These are phyloP conservation scores for Ochotona curzoniae DNA, from an alignment of 2,113 vertebrate genomes.

Conservation along the genomic window DNA sequence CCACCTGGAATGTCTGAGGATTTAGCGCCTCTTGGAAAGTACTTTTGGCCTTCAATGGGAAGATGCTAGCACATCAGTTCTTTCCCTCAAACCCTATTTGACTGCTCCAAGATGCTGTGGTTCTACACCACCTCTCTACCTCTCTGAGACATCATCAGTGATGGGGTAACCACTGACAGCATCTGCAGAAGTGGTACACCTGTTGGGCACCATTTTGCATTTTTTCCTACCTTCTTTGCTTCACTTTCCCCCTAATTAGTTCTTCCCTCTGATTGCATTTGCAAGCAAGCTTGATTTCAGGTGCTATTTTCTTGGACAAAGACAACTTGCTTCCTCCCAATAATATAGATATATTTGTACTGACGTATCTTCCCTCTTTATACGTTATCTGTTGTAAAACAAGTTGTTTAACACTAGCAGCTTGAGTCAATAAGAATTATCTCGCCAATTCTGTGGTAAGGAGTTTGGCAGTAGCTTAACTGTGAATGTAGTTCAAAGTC, in stretches of 20 bases:
- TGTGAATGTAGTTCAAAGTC: neutral
- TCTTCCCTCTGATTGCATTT: neutral
- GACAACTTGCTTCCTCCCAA: neutral
- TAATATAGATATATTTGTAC: conserved; percentile 4
- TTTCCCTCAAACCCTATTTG: neutral
- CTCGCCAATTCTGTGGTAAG: neutral
- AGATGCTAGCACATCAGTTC: neutral
- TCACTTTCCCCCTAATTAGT: neutral
- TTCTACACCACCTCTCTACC: neutral
- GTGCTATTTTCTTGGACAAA: neutral
- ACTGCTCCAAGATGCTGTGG: neutral
- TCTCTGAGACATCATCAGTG: neutral
- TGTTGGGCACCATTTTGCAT: neutral
- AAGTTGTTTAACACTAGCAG: neutral
- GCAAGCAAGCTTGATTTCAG: neutral
- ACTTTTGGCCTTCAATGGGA: neutral
- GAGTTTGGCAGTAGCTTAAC: neutral
- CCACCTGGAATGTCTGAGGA: neutral
- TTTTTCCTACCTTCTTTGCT: neutral
- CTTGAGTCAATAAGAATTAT: neutral
- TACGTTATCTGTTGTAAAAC: neutral
- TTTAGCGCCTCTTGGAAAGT: neutral
- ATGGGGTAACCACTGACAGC: neutral
- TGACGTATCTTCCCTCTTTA: neutral
- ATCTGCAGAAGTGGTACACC: neutral